Conservation (phyloP, 1,140 invertebrate genomes). For the Sitophilus oryzae region DNA sequence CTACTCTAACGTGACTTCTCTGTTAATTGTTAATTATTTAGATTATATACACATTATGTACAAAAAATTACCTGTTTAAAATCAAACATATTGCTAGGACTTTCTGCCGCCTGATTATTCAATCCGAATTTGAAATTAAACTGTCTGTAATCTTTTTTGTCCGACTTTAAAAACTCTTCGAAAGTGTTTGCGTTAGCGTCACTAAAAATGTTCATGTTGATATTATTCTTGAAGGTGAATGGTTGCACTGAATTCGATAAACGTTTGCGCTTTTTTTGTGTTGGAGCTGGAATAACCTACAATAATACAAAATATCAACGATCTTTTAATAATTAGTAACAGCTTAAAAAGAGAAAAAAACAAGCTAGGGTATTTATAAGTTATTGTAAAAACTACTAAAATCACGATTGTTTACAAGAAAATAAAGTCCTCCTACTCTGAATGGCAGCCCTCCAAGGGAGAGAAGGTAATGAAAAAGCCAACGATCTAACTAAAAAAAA, state of each 20-base stretch:
- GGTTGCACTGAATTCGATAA: not conserved
- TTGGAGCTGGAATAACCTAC: slow-evolving; percentile 1
- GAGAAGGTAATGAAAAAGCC: too few species aligned
- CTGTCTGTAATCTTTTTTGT: slow-evolving; percentile 27
- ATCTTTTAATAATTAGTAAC: not conserved
- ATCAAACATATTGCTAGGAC: slow-evolving; percentile 3
- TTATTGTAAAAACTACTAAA: too few species aligned
- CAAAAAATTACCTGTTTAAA: slow-evolving; percentile 15
- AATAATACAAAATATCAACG: not conserved
- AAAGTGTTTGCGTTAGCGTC: slow-evolving; percentile 34
- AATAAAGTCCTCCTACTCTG: too few species aligned
- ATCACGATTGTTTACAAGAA: too few species aligned
- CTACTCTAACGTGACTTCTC: too few species aligned
- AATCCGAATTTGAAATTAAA: slow-evolving; percentile 29
- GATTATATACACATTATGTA: not conserved
- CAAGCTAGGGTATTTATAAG: too few species aligned
- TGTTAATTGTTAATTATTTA: not conserved
- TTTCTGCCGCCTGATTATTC: not conserved
- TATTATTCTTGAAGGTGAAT: not conserved
- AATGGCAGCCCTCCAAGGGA: too few species aligned
- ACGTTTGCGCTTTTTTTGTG: not conserved
- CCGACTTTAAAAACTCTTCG: slow-evolving; percentile 32
- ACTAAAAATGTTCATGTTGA: slow-evolving; percentile 37
- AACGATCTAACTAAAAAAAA: too few species aligned
- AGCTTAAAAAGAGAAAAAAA: not conserved